Base-by-base conservation (phyloP, 2,888 invertebrate genomes). In the Colletes collaris region DNA sequence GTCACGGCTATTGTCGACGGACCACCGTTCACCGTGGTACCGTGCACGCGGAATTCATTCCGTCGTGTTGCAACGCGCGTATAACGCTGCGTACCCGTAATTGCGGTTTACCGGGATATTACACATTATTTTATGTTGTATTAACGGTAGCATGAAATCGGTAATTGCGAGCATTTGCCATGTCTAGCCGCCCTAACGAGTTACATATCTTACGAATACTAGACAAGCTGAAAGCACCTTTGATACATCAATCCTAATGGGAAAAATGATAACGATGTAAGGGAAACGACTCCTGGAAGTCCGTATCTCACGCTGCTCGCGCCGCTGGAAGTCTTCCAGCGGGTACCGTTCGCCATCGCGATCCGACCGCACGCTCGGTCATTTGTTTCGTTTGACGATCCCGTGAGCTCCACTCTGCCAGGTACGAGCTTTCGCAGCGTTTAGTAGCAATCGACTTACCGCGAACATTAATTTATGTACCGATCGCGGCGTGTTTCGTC, bases 111-210 rank as follows among this genome's bases (percentile, higher is more conserved):
- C 74, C 44, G 69, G 74, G 44, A 37, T 77, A 82, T 79, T 79
- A 79, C 75, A 67, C 55, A 79, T 46, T 46, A 46, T 85, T 82
- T 84, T 79, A 82, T 67, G 84, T 85, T 77, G 85, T 85, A 84
- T 84, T 84, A 85, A 85, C 85, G 74, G 84, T 82, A 85, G 84
- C 84, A 75, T 82, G 84, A 84, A 82, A 84, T 85, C 79, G 79
- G 82, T 85, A 85, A 85, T 84, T 79, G 76, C 79, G 58, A 53
- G 63, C 72, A 68, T 75, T 75, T 75, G 71, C 74, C 46, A 52
- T 73, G 66, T 52, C 70, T 79, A 19, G 71, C 49, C 58, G 69
- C 44, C 67, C 60, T 79, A 79, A 82, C 76, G 79, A 85, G 82
- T 66, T 73, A 66, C 79, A 76, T 70, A 84, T 85, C 79, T 76